Conservation (phyloP, 2,797 vertebrate species). For the Oreochromis mossambicus region DNA sequence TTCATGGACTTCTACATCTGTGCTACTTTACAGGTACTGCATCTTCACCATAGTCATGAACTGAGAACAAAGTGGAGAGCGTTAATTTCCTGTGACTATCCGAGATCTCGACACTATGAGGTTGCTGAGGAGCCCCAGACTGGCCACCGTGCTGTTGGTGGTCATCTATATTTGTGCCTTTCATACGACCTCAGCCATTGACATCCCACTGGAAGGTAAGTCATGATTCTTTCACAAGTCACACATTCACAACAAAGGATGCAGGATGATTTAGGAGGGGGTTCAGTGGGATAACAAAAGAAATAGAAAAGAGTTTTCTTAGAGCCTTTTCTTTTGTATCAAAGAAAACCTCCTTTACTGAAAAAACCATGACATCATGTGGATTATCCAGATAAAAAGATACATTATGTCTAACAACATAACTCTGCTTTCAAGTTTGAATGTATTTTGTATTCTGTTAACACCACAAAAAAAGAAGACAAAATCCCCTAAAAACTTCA, state of each 20-base stretch:
- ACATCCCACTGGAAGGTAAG: conserved; percentile 80
- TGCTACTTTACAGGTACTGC: conserved; percentile 62
- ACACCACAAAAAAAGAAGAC: neutral
- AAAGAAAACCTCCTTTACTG: neutral
- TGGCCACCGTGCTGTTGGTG: conserved; percentile 34
- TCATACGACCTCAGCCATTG: conserved; percentile 44
- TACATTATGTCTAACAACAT: neutral
- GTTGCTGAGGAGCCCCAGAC: conserved; percentile 49
- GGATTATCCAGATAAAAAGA: neutral
- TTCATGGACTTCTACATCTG: conserved; percentile 55
- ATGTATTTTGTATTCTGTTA: neutral
- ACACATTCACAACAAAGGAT: neutral
- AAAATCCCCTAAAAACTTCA: neutral
- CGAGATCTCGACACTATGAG: conserved; percentile 62
- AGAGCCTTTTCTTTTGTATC: neutral
- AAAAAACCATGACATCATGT: neutral
- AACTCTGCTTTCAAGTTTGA: neutral
- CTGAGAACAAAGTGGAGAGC: conserved; percentile 57
- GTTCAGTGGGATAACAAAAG: neutral
- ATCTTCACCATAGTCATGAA: conserved; percentile 67
- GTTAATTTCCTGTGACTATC: conserved; percentile 39
- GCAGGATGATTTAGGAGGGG: neutral
- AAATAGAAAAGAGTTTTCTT: neutral
- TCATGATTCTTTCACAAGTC: neutral
- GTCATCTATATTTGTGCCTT: conserved; percentile 63